Base-by-base conservation (phyloP, 1,140 invertebrate genomes). In the Idris sp. region DNA sequence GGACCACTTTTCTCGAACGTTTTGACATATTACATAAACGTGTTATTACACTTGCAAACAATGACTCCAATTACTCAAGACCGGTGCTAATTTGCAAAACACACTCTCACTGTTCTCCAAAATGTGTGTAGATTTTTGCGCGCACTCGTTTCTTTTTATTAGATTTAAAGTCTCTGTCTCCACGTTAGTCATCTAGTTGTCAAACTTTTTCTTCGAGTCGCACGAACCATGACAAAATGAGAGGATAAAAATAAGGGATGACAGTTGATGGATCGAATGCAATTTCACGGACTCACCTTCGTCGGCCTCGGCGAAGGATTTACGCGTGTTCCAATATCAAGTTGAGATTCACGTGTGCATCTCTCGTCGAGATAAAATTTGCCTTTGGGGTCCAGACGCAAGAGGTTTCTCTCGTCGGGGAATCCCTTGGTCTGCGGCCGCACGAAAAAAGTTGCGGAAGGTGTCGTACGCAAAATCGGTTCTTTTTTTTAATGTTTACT, bases 271-370 rank as follows among this genome's bases (percentile, higher is more conserved):
- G n/a, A n/a, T n/a, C n/a, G n/a, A 30, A 59, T 40, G 31, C 31
- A 49, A 62, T 67, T 61, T 67, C 40, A 64, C 43, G 51, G 44
- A 71, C 73, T 69, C 54, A 76, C 73, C 73, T 71, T 69, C 41
- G 64, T 69, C 43, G 43, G 44, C 36, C 36, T 44, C 28, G 62
- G 65, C 65, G 54, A 67, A 59, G 49, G 54, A 71, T 30, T n/a
- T 58, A 62, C 48, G 53, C 18, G 49, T 67, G 65, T 61, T 43
- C 41, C 40, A 51, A 6, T 22, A n/a, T n/a, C n/a, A 6, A 54
- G 51, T 35, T 41, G 48, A n/a, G n/a, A n/a, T 62, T 72, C 58
- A 76, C 67, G 54, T 72, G 48, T 36, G 38, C 26, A 35, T 22
- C 19, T 22, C 68, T 72, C 68, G 35, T 58, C 62, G 62, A 49